Percentiles rank a stretch among this genome's conserved stretches.
Evolutionary conservation across 2,113 vertebrate genomes (phyloP).

Genomic region (Hemicordylus capensis): DNA sequence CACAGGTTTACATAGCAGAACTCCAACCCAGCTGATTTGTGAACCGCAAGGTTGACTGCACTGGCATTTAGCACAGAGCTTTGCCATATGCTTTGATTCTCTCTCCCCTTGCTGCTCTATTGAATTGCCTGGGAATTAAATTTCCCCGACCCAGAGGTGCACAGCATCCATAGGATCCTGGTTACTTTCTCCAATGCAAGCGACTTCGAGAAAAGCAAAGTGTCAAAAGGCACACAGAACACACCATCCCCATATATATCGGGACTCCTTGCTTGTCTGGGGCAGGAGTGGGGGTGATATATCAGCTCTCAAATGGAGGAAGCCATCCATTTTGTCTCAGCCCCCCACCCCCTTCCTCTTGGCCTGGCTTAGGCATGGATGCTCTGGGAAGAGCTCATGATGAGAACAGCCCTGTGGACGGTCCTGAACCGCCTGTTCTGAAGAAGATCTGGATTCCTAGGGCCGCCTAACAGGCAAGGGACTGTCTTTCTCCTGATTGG

Average conservation of each 20-base stretch:
- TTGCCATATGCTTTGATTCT: not conserved
- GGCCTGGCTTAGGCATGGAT: not conserved
- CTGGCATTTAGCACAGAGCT: not conserved
- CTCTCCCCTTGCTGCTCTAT: not conserved
- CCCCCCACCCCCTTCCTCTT: too few species aligned
- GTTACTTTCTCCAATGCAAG: not conserved
- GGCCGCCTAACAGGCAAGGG: not conserved
- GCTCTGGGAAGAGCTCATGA: not conserved
- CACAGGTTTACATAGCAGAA: not conserved
- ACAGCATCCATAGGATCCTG: not conserved
- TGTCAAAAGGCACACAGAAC: not conserved
- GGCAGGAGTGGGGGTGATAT: too few species aligned
- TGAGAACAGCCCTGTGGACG: not conserved
- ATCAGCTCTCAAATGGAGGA: not conserved
- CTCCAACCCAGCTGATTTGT: too few species aligned
- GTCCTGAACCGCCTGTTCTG: not conserved
- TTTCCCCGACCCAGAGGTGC: not conserved
- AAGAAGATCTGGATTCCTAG: not conserved
- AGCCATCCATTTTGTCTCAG: not conserved
- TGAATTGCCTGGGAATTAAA: not conserved
- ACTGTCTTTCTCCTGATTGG: not conserved
- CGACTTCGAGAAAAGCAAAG: not conserved
- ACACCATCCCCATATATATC: not conserved
- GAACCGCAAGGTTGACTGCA: too few species aligned
- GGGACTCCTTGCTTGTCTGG: not conserved